These are phyloP conservation scores for Torymus tubicola DNA, from an alignment of 2,888 invertebrate genomes.

Conservation along the genomic window DNA sequence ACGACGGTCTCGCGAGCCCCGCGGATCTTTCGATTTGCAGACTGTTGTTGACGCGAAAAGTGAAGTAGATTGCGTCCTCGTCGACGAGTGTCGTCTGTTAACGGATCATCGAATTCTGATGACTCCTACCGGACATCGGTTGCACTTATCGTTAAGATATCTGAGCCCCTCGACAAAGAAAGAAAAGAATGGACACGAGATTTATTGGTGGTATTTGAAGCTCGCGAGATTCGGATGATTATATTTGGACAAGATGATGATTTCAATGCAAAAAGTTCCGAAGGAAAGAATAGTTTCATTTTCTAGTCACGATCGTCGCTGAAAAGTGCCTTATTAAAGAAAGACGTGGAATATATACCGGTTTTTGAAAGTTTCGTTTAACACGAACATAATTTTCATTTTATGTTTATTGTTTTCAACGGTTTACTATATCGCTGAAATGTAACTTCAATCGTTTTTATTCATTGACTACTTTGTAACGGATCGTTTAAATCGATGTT, in stretches of 20 bases:
- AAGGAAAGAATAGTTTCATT: conserved; percentile 72
- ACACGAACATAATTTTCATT: conserved; percentile 26
- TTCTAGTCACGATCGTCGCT: conserved; percentile 76
- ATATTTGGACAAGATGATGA: conserved; percentile 4
- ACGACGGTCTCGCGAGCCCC: conserved; percentile 14
- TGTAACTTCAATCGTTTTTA: background rate
- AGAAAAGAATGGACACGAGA: background rate
- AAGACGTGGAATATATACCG: conserved; percentile 50
- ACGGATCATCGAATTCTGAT: conserved; percentile 19
- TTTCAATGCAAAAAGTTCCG: conserved; percentile 60
- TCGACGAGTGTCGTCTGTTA: background rate
- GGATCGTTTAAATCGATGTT: conserved; percentile 41
- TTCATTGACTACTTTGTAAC: conserved; percentile 39
- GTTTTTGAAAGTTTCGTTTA: conserved; percentile 55
- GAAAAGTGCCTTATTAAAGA: conserved; percentile 75
- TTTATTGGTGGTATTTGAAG: conserved; percentile 17
- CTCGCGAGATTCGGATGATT: conserved; percentile 50
- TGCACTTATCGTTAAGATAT: conserved; percentile 7
- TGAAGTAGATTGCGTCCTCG: background rate
- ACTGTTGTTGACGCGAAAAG: too few relatives aligned
- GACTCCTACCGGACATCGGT: background rate
- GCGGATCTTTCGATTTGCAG: background rate
- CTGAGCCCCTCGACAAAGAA: background rate
- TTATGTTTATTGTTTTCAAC: conserved; percentile 39
- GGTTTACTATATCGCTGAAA: conserved; percentile 8